A percentile compares a stretch with the other conserved stretches of the same genome.
phyloP scores from a whole-genome alignment of 2,888 invertebrate species.

The Dynastes hyllus region DNA sequence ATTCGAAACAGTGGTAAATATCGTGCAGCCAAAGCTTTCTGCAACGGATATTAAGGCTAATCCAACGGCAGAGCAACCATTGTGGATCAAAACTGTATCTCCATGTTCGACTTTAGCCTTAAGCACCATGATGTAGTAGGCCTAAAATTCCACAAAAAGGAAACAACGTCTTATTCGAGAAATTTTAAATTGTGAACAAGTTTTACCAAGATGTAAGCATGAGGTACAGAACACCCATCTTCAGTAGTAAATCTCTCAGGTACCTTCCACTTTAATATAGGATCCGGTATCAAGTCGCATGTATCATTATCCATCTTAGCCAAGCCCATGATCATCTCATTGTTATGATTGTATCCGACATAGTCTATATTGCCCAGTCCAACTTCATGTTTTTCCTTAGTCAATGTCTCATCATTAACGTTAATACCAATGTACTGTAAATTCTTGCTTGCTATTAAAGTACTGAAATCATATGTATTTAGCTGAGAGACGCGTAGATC shows the following conservation, averaged over 20 bases:
- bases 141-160: conserved; percentile 61
- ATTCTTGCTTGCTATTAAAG: conserved; percentile 57
- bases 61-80: conserved; percentile 80
- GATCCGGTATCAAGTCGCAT: conserved; percentile 65
- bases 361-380: conserved; percentile 68
- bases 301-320: conserved; percentile 68
- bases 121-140: conserved; percentile 69
- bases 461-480: background rate
- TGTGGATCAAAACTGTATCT: conserved; percentile 74
- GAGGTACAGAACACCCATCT: conserved; percentile 86
- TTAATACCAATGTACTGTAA: conserved; percentile 67
- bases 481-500: too few relatives aligned
- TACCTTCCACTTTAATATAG: conserved; percentile 77
- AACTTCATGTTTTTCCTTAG: conserved; percentile 57
- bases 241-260: conserved; percentile 83
- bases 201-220: conserved; percentile 81
- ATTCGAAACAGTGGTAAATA: conserved; percentile 78
- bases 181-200: background rate
- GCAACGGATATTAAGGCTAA: conserved; percentile 82
- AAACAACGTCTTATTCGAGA: too few relatives aligned
- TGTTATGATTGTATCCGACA: conserved; percentile 68
- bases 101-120: conserved; percentile 64
- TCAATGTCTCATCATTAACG: conserved; percentile 65
- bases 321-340: conserved; percentile 81
- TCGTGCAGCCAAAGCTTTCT: conserved; percentile 74